phyloP scores from a whole-genome alignment of 1,140 invertebrate species.

The Drosophila sturtevanti region DNA sequence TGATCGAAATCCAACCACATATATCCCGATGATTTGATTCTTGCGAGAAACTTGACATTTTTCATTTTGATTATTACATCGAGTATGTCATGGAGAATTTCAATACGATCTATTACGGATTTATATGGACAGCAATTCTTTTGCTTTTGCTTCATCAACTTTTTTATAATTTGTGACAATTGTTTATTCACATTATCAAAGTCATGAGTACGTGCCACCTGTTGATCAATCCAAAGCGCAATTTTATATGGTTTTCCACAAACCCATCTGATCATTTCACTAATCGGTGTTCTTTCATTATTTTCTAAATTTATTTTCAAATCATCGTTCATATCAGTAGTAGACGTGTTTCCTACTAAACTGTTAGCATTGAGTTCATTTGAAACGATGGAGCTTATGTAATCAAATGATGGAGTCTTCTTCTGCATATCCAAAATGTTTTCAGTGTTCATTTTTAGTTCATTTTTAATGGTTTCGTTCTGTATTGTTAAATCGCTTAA shows the following conservation, averaged over 20 bases:
- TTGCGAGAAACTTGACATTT: background rate
- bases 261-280: background rate
- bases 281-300: background rate
- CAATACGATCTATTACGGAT: conserved; percentile 46
- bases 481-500: background rate
- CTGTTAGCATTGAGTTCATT: no score
- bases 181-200: background rate
- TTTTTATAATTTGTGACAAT: background rate
- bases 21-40: background rate
- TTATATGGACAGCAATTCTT: conserved; percentile 40
- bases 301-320: background rate
- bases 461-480: background rate
- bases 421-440: no score
- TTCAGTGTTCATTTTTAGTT: no score
- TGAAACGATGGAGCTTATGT: no score
- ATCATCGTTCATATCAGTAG: background rate
- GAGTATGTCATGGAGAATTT: conserved; percentile 48
- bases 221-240: conserved; percentile 37
- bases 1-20: conserved; percentile 24
- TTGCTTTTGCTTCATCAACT: background rate
- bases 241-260: background rate
- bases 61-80: conserved; percentile 33
- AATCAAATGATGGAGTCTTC: no score
- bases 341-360: no score
- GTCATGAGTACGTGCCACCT: background rate